Conservation (phyloP, 2,888 invertebrate species). For the Pandemis heparana region DNA sequence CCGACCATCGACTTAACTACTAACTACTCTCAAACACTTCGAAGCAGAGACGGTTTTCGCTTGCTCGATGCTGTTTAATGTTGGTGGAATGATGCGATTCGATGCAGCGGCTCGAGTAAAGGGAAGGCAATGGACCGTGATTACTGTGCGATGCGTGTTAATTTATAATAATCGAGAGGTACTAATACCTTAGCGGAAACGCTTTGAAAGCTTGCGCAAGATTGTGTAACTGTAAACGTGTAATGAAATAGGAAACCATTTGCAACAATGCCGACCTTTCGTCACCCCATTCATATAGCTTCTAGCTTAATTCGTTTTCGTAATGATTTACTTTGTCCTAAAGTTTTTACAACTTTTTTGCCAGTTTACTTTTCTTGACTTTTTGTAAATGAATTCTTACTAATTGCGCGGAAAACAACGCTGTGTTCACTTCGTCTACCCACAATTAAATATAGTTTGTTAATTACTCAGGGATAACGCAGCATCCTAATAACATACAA, state of each 20-base stretch:
- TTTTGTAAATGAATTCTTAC: neutral
- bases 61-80: constrained; percentile 17
- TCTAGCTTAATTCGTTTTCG: neutral
- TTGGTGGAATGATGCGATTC: constrained; percentile 52
- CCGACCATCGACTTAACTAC: constrained; percentile 11
- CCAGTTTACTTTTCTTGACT: neutral
- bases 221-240: constrained; percentile 26
- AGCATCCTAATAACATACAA: too few relatives aligned
- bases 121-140: constrained; percentile 62
- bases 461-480: too few relatives aligned
- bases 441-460: too few relatives aligned
- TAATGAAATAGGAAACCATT: constrained; percentile 14
- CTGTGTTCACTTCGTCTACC: too few relatives aligned
- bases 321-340: neutral
- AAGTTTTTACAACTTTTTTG: neutral
- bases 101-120: constrained; percentile 58
- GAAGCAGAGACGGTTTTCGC: constrained; percentile 20
- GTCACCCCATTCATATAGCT: neutral
- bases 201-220: constrained; percentile 36
- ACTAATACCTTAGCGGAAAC: constrained; percentile 40
- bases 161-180: constrained; percentile 48
- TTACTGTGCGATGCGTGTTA: constrained; percentile 62
- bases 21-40: neutral
- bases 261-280: constrained; percentile 7
- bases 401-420: too few relatives aligned